phyloP scores from a whole-genome alignment of 2,888 invertebrate species.

The Netelia virgata region DNA sequence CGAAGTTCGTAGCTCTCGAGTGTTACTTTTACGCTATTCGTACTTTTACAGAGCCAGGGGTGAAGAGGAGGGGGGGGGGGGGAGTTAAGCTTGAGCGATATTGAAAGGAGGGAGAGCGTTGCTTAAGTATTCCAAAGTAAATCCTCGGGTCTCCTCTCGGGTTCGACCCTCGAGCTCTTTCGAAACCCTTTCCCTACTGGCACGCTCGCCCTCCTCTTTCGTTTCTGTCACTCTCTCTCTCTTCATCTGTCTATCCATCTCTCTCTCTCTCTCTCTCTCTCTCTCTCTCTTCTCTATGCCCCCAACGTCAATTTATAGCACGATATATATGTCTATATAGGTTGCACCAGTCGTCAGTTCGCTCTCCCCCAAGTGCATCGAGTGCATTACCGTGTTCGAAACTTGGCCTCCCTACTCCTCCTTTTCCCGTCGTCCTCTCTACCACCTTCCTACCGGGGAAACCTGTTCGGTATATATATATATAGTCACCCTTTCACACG shows the following conservation, averaged over 20 bases:
- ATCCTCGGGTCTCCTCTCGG: constrained; percentile 69
- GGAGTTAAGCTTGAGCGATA: constrained; percentile 68
- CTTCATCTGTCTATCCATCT: constrained; percentile 31
- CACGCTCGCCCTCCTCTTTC: constrained; percentile 9
- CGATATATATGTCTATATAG: constrained; percentile 16
- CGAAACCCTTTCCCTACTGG: constrained; percentile 58
- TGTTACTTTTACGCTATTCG: constrained; percentile 38
- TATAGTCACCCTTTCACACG: constrained; percentile 37
- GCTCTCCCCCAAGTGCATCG: constrained; percentile 74
- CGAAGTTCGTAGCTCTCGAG: constrained; percentile 68
- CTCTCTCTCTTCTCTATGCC: too few species aligned
- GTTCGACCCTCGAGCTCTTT: constrained; percentile 53
- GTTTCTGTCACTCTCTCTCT: not conserved
- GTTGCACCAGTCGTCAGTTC: constrained; percentile 62
- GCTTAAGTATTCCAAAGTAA: constrained; percentile 79
- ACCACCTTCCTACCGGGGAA: constrained; percentile 5
- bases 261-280: constrained; percentile 6
- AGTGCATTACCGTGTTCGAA: constrained; percentile 81
- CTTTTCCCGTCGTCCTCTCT: constrained; percentile 41
- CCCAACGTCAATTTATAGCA: constrained; percentile 21
- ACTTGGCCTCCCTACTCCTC: constrained; percentile 77
- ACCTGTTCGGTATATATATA: constrained; percentile 5
- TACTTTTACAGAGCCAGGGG: constrained; percentile 30
- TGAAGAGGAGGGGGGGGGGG: not conserved
- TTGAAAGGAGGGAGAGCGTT: constrained; percentile 53